Conservation (phyloP, 2,888 invertebrate genomes). For the Onthophagus sagittarius region DNA sequence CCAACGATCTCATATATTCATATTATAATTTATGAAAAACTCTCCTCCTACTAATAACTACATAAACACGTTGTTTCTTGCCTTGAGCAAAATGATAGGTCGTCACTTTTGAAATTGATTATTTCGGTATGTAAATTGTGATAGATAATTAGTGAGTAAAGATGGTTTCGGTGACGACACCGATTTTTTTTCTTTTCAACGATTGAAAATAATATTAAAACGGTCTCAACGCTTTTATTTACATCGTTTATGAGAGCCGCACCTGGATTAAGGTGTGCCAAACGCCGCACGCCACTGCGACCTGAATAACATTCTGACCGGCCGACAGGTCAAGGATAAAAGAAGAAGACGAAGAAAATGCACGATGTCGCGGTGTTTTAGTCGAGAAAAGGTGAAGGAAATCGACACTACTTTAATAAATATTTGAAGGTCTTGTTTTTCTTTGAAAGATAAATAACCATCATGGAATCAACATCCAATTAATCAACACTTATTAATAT, state of each 20-base stretch:
- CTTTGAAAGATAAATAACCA: no score
- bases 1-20: not conserved
- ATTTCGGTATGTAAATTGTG: not conserved
- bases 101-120: not conserved
- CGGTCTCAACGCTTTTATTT: not conserved
- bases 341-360: constrained; percentile 3
- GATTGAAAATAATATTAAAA: not conserved
- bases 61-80: not conserved
- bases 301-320: constrained; percentile 26
- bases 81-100: not conserved
- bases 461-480: no score
- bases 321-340: constrained; percentile 29
- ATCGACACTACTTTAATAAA: no score
- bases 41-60: not conserved
- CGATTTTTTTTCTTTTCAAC: not conserved
- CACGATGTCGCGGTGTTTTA: not conserved
- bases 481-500: no score
- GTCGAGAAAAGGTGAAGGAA: not conserved
- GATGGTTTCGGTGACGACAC: not conserved
- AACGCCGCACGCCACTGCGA: constrained; percentile 19
- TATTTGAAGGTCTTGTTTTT: no score
- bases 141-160: not conserved
- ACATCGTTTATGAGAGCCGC: constrained; percentile 16
- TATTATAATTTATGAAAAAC: not conserved
- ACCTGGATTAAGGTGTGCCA: constrained; percentile 28